phyloP scores from a whole-genome alignment of 2,113 vertebrate genomes.

The Paramormyrops kingsleyae region DNA sequence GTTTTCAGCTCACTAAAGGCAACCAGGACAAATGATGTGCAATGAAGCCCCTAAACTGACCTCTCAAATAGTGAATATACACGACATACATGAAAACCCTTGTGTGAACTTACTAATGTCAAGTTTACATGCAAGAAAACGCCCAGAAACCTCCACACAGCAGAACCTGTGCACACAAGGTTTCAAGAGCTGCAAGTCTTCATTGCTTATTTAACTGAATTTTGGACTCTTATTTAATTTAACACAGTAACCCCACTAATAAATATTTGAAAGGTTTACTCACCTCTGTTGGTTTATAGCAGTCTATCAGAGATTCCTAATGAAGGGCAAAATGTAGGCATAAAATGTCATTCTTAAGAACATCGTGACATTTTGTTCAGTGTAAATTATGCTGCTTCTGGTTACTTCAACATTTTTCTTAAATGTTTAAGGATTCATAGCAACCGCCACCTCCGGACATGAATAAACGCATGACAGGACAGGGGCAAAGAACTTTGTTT shows the following conservation, averaged over 20 bases:
- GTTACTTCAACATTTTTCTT: background rate
- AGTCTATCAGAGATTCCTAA: slow-evolving; percentile 86
- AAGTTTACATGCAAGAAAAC: background rate
- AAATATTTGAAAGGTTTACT: slow-evolving; percentile 37
- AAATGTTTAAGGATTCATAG: background rate
- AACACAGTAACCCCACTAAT: background rate
- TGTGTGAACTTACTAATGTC: background rate
- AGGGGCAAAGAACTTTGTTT: background rate
- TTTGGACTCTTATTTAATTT: background rate
- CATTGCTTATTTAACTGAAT: background rate
- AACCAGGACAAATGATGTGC: background rate
- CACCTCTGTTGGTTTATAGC: slow-evolving; percentile 96
- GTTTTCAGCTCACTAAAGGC: background rate
- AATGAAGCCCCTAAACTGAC: background rate
- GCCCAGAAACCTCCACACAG: background rate
- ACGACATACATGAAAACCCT: background rate
- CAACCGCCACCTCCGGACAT: background rate
- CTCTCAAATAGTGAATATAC: background rate
- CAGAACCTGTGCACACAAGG: background rate
- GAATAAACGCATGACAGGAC: background rate
- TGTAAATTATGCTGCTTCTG: background rate
- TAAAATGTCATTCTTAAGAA: background rate
- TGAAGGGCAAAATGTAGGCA: background rate
- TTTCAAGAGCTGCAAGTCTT: background rate
- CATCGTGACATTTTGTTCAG: background rate